phyloP scores from a whole-genome alignment of 2,797 vertebrate genomes.

The Champsocephalus esox region DNA sequence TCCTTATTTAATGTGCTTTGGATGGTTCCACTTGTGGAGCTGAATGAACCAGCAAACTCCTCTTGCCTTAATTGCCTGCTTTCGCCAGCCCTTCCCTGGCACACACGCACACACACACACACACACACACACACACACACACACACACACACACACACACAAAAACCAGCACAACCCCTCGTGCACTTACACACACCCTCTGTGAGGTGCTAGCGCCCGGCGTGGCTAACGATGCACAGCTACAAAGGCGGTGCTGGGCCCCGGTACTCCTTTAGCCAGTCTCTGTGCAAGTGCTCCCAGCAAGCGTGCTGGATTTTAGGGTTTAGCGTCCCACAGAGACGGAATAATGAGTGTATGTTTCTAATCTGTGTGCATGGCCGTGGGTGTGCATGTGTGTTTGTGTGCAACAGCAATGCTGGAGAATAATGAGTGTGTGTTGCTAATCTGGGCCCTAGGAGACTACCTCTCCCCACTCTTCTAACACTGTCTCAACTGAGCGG shows the following conservation, averaged over 20 bases:
- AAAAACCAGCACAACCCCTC: constrained; percentile 10
- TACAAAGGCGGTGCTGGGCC: constrained; percentile 80
- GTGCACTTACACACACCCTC: constrained; percentile 34
- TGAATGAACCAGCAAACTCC: constrained; percentile 77
- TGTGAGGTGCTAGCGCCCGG: constrained; percentile 65
- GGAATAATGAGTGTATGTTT: constrained; percentile 91
- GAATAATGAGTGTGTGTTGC: constrained; percentile 86
- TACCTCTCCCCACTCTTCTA: constrained; percentile 82
- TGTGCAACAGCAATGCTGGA: constrained; percentile 62
- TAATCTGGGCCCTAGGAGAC: constrained; percentile 89
- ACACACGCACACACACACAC: constrained; percentile 4
- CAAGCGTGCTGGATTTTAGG: constrained; percentile 86
- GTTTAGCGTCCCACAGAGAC: constrained; percentile 88
- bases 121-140: no score
- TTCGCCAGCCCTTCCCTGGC: constrained; percentile 72
- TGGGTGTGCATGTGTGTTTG: constrained; percentile 73
- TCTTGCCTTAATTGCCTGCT: constrained; percentile 82
- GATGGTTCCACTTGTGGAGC: constrained; percentile 76
- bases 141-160: constrained; percentile 16
- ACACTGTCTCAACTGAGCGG: constrained; percentile 83
- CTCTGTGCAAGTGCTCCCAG: constrained; percentile 81
- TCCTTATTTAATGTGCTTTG: constrained; percentile 70
- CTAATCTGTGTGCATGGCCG: constrained; percentile 84
- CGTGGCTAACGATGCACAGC: constrained; percentile 79
- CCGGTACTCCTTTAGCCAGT: constrained; percentile 71